Evolutionary conservation across 2,888 invertebrate species (phyloP), one percentile per base, ranked within the genome.

Genomic region (Poecilus cupreus): DNA sequence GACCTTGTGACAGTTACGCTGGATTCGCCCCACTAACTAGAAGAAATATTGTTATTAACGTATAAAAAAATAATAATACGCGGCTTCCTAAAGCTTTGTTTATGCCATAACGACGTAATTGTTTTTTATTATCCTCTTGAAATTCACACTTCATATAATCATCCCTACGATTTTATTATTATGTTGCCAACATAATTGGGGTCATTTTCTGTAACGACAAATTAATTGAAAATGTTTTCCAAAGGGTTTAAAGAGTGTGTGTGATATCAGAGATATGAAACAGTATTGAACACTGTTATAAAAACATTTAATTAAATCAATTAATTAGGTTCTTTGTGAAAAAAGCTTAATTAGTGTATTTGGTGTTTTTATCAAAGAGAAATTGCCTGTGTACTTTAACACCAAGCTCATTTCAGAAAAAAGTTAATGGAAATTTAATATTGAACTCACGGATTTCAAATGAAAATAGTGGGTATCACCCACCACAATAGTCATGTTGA

Each of bases 1-100:
- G 72, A 10, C 24, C 72, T 72, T 72, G 64, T 68, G 64, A 37
- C 10, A 68, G 64, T 68, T 72, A 46, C 22, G 43, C 72, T 16
- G n/a, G 72, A 46, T 72, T 49, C 72, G 49, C 49, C 22, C 37
- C 72, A 72, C 72, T 72, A 22, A 72, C 46, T 46, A 22, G 43
- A 43, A 46, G 72, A 72, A 72, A 72, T 72, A 72, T 46, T 72
- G 72, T 46, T 72, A 72, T 72, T 72, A 72, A 18, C 24, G 72
- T n/a, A 72, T 72, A 49, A 72, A 72, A 72, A 72, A n/a, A n/a
- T n/a, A n/a, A 72, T 24, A 22, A 72, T 46, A 46, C 11, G 60
- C 13, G 37, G 64, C 1, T 51, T 16, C n/a, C n/a, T n/a, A n/a
- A 20, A 11, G 22, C 54, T 22, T 54, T 54, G 54, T 54, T 20